Evolutionary conservation across 2,113 vertebrate species (phyloP).

Genomic region (Pavo muticus): DNA sequence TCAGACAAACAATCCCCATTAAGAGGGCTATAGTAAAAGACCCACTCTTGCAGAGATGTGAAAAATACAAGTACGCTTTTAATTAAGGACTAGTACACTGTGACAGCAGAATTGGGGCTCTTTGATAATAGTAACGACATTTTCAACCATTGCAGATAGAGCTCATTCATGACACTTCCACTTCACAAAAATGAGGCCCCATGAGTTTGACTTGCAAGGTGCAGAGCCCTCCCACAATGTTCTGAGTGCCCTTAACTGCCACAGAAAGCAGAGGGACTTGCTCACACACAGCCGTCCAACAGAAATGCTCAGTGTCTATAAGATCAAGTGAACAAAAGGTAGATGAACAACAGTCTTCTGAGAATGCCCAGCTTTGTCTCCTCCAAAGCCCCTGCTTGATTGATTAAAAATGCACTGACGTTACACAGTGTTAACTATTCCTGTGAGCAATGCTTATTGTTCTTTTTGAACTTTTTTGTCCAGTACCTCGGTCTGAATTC

Average conservation of each 20-base stretch:
- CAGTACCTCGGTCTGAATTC: not conserved
- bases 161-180: not conserved
- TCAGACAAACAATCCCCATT: constrained; percentile 10
- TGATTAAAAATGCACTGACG: not conserved
- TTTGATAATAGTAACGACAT: not conserved
- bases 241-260: not conserved
- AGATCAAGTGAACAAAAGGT: not conserved
- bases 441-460: not conserved
- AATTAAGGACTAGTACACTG: constrained; percentile 12
- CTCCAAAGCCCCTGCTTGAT: not conserved
- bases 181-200: not conserved
- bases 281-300: not conserved
- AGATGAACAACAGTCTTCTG: not conserved
- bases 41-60: not conserved
- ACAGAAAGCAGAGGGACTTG: not conserved
- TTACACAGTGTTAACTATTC: not conserved
- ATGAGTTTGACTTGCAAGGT: not conserved
- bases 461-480: not conserved
- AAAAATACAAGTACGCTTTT: not conserved
- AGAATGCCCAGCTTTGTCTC: not conserved
- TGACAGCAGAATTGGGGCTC: not conserved
- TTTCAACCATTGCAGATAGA: not conserved
- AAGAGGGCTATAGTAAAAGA: not conserved
- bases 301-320: not conserved
- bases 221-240: not conserved